phyloP scores from a whole-genome alignment of 2,888 invertebrate species.

The Vanessa cardui region DNA sequence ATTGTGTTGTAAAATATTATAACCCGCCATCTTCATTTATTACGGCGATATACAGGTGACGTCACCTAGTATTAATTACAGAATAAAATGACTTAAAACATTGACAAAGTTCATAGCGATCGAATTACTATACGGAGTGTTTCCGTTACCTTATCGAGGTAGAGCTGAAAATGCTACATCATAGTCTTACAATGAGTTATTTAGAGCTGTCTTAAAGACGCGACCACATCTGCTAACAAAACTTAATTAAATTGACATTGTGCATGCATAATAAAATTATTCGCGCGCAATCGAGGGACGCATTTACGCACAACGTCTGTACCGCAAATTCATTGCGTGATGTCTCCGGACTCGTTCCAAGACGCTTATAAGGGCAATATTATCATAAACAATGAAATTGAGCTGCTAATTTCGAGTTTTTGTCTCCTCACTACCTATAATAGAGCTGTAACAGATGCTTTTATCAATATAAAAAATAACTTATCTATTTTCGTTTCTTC shows the following conservation, averaged over 20 bases:
- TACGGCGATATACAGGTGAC: constrained; percentile 20
- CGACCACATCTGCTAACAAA: constrained; percentile 72
- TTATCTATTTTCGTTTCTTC: constrained; percentile 12
- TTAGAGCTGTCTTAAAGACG: constrained; percentile 66
- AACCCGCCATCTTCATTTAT: constrained; percentile 38
- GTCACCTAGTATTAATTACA: constrained; percentile 39
- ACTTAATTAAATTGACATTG: constrained; percentile 77
- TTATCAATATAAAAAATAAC: constrained; percentile 7
- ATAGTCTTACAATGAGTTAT: constrained; percentile 60
- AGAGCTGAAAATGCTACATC: constrained; percentile 51
- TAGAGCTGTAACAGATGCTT: constrained; percentile 31
- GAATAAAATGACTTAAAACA: constrained; percentile 33
- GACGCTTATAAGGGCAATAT: constrained; percentile 26
- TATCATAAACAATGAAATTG: constrained; percentile 31
- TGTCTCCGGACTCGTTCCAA: constrained; percentile 16
- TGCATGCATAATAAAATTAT: constrained; percentile 76
- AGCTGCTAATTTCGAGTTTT: constrained; percentile 24
- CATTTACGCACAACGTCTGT: constrained; percentile 17
- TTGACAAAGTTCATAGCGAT: constrained; percentile 21
- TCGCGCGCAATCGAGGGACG: constrained; percentile 53
- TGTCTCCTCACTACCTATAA: constrained; percentile 20
- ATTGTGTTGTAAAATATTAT: constrained; percentile 42
- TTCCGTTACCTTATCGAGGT: constrained; percentile 16
- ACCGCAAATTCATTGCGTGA: constrained; percentile 21
- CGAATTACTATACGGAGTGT: constrained; percentile 1